Base-by-base conservation (phyloP, 1,140 invertebrate genomes). In the Aphaenogaster floridana region DNA sequence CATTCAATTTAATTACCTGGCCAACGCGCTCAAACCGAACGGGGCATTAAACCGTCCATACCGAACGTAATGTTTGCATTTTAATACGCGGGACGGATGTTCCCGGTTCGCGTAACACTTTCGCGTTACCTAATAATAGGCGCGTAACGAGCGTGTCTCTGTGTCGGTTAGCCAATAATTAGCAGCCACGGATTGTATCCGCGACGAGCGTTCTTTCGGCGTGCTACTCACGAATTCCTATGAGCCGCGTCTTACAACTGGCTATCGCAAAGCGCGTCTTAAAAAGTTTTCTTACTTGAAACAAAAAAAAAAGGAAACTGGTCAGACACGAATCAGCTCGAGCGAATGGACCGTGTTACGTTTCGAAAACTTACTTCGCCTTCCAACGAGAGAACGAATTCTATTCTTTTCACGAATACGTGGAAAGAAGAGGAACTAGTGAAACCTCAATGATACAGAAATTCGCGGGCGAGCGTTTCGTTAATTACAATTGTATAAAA, bases 1-100 rank as follows among this genome's bases (percentile, higher is more conserved):
- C 92, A 93, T 94, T 94, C 91, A 90, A 94, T 94, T 94, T 94
- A 93, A 94, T 94, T 93, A 91, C 91, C 91, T 80, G 90, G 78
- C 72, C 87, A 84, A 81, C 76, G 89, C 89, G 92, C 71, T 80
- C 91, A 89, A 93, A 90, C 87, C 90, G 85, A 91, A 90, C 89
- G 91, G 91, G 86, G 91, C 92, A 92, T 92, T 92, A 91, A 90
- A 92, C 90, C 88, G 91, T 92, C 91, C 89, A 71, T 91, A 87
- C 79, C 66, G 79, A 92, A 86, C 88, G 86, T 87, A 91, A 87
- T 89, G 88, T 92, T 93, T 92, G 93, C 92, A 93, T 93, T 94
- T 94, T 93, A 93, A 93, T 93, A 93, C 89, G 89, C 88, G 78
- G 45, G 86, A 87, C 88, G 86, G 88, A 88, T 90, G 89, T 86